A percentile compares a stretch with the other conserved stretches of the same genome.
Evolutionary conservation across 2,113 vertebrate species (phyloP).

Genomic region (Apodemus sylvaticus): DNA sequence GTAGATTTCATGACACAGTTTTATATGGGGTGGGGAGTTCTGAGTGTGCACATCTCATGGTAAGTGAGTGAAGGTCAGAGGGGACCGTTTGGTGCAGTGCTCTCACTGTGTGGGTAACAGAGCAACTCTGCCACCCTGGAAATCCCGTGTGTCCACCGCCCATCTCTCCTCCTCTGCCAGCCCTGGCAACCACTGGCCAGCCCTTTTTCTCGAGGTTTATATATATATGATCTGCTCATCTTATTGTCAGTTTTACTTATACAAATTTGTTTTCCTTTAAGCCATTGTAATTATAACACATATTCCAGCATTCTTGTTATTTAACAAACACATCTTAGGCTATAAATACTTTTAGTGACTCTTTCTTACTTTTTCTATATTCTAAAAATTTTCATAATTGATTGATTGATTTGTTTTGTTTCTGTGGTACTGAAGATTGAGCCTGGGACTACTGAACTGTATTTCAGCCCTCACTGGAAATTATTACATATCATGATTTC

Average conservation of each 20-base stretch:
- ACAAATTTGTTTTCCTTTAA: not conserved
- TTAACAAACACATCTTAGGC: slow-evolving; percentile 16
- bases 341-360: not conserved
- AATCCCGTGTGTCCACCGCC: not conserved
- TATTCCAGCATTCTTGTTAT: slow-evolving; percentile 25
- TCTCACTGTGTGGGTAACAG: not conserved
- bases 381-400: not conserved
- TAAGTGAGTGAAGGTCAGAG: not conserved
- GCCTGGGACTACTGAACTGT: not conserved
- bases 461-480: not conserved
- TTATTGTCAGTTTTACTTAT: not conserved
- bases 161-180: not conserved
- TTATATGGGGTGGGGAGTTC: too few species aligned
- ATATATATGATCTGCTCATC: not conserved
- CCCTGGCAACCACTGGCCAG: not conserved
- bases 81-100: not conserved
- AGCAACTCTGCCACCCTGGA: not conserved
- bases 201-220: not conserved
- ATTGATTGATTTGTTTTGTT: too few species aligned
- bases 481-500: not conserved
- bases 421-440: not conserved
- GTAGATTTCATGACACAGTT: not conserved
- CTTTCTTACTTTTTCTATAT: not conserved
- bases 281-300: not conserved
- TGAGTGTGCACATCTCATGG: too few species aligned